These are phyloP conservation scores for Thaumatotibia leucotreta DNA, from an alignment of 1,140 invertebrate species.

Conservation along the genomic window DNA sequence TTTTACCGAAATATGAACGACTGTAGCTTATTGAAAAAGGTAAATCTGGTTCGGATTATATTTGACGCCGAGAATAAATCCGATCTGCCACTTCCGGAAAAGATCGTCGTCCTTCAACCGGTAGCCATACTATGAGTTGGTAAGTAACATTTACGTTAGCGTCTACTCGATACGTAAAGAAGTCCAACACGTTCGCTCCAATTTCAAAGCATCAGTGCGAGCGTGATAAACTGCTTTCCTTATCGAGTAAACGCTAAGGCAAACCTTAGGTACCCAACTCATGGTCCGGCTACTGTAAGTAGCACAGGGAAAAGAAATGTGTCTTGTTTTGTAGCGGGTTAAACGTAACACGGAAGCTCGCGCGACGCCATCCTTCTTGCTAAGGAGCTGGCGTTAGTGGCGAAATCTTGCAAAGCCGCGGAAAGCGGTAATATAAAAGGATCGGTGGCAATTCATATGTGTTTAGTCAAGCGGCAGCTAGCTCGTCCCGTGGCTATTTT, in stretches of 20 bases:
- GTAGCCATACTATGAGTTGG: too few relatives aligned
- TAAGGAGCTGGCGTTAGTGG: not conserved
- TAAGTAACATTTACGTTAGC: too few relatives aligned
- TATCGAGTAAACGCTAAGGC: too few relatives aligned
- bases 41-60: too few relatives aligned
- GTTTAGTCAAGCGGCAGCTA: conserved; percentile 28
- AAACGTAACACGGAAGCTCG: not conserved
- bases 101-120: not conserved
- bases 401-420: conserved; percentile 2
- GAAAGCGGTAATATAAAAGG: conserved; percentile 24
- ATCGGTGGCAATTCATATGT: conserved; percentile 38
- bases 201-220: too few relatives aligned
- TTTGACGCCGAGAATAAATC: too few relatives aligned
- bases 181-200: too few relatives aligned
- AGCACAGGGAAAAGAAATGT: not conserved
- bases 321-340: not conserved
- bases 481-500: conserved; percentile 2
- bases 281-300: not conserved
- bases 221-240: too few relatives aligned
- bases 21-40: too few relatives aligned
- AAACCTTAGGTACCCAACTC: too few relatives aligned
- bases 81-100: not conserved
- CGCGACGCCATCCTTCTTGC: not conserved
- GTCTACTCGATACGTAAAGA: too few relatives aligned
- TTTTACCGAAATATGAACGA: too few relatives aligned